Evolutionary conservation across 2,797 vertebrate species (phyloP), one percentile per base, ranked within the genome.

Genomic region (Acipenser transmontanus): DNA sequence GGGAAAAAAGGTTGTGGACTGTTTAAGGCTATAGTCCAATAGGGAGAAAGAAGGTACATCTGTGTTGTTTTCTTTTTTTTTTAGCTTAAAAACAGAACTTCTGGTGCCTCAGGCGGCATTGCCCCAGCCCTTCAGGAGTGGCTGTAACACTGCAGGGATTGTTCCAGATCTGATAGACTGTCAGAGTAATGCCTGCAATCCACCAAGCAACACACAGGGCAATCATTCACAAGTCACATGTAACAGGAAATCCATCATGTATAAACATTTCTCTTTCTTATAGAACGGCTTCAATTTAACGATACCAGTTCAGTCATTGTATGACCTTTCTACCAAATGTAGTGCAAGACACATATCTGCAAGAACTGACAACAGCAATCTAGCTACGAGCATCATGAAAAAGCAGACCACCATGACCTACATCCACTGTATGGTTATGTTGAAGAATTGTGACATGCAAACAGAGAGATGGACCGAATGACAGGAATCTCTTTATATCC

Each of bases 71-170:
- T 47, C 47, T 34, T 34, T 34, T 70, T 3, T 34, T 70, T 77
- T 56, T 78, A 68, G 66, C 52, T 70, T 61, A 76, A 74, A 75
- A 71, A 71, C 47, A 9, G 69, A 73, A 73, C 34, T 34, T 76
- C 73, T 68, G 72, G 71, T 64, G 78, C 84, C 81, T 78, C n/a
- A 3, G 81, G 82, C 82, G 77, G 72, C 72, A 73, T 76, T 82
- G 77, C 77, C 66, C n/a, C 34, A 75, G 75, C 77, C 81, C 76
- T 71, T 64, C 71, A 73, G 73, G 75, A 79, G 75, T 76, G 61
- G 80, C 77, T 76, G 80, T 82, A 85, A 81, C 71, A 80, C 79
- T 82, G 68, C 67, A 71, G 81, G 80, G 84, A 87, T 79, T 77
- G 82, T 85, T 84, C 76, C 48, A 34, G 7, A 2, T n/a, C 13